These are phyloP conservation scores for Ambastaia sidthimunki DNA, from an alignment of 2,797 vertebrate genomes.

Conservation along the genomic window DNA sequence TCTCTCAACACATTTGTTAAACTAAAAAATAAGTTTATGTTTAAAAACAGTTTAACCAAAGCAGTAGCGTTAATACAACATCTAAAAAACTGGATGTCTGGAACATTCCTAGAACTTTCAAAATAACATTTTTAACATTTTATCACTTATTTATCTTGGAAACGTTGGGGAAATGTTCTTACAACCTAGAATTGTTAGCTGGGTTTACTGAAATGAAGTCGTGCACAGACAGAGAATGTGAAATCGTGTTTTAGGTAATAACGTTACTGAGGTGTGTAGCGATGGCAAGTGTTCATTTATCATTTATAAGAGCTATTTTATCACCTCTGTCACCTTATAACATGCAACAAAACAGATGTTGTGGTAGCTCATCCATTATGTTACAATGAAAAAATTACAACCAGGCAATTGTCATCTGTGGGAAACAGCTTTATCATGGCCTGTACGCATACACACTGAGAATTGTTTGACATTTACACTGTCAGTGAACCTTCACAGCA, in stretches of 20 bases:
- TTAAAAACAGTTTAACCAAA: too few species aligned
- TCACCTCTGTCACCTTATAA: constrained; percentile 22
- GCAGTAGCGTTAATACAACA: too few species aligned
- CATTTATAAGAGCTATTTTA: constrained; percentile 24
- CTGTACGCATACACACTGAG: neutral
- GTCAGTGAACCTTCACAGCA: neutral
- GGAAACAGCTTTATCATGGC: neutral
- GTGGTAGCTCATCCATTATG: constrained; percentile 1
- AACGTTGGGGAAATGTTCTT: too few species aligned
- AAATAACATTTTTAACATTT: too few species aligned
- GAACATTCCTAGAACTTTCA: too few species aligned
- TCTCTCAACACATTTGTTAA: too few species aligned
- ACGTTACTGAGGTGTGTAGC: constrained; percentile 1
- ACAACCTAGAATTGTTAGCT: too few species aligned
- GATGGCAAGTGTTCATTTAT: constrained; percentile 13
- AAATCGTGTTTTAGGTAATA: neutral
- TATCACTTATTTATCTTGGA: too few species aligned
- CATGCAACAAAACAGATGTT: constrained; percentile 13
- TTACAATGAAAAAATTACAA: neutral
- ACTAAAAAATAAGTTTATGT: too few species aligned
- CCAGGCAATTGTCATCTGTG: constrained; percentile 12
- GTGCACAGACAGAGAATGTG: neutral
- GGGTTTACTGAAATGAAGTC: neutral
- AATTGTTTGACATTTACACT: constrained; percentile 35
- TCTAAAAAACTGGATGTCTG: too few species aligned